Conservation (phyloP, 2,113 vertebrate species). For the Bujurquina vittata region DNA sequence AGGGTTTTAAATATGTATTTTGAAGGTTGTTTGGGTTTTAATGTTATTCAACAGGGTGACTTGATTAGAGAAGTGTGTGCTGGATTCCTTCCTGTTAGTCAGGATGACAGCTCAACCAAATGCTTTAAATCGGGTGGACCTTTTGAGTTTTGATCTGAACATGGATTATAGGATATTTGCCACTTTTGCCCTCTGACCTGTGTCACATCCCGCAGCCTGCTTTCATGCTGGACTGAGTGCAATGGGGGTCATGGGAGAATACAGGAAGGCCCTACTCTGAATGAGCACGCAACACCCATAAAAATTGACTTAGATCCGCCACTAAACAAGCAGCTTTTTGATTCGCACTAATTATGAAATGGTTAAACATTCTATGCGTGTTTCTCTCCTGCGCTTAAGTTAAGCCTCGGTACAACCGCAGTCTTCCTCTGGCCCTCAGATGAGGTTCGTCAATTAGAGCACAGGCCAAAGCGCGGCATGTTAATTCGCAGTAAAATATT, state of each 20-base stretch:
- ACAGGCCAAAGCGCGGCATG: conserved; percentile 73
- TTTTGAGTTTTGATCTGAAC: conserved; percentile 53
- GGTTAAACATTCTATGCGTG: conserved; percentile 75
- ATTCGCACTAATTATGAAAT: conserved; percentile 76
- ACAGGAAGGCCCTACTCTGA: conserved; percentile 33
- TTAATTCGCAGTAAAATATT: conserved; percentile 83
- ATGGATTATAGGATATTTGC: conserved; percentile 70
- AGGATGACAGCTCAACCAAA: conserved; percentile 41
- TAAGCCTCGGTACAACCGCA: conserved; percentile 45
- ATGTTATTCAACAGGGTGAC: conserved; percentile 53
- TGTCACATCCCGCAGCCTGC: conserved; percentile 29
- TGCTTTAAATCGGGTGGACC: conserved; percentile 48
- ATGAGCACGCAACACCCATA: conserved; percentile 26
- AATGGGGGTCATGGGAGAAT: conserved; percentile 63
- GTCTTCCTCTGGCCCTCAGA: conserved; percentile 65
- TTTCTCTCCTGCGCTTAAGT: conserved; percentile 55
- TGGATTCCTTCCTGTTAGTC: conserved; percentile 38
- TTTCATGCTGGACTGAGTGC: conserved; percentile 33
- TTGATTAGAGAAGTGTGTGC: conserved; percentile 49
- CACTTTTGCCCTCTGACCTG: conserved; percentile 52
- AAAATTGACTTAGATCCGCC: conserved; percentile 53
- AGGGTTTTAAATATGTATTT: conserved; percentile 61
- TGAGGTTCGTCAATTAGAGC: conserved; percentile 79
- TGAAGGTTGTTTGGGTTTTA: conserved; percentile 61
- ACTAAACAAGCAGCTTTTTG: conserved; percentile 72